phyloP scores from a whole-genome alignment of 2,113 vertebrate genomes.

The Gobio gobio region DNA sequence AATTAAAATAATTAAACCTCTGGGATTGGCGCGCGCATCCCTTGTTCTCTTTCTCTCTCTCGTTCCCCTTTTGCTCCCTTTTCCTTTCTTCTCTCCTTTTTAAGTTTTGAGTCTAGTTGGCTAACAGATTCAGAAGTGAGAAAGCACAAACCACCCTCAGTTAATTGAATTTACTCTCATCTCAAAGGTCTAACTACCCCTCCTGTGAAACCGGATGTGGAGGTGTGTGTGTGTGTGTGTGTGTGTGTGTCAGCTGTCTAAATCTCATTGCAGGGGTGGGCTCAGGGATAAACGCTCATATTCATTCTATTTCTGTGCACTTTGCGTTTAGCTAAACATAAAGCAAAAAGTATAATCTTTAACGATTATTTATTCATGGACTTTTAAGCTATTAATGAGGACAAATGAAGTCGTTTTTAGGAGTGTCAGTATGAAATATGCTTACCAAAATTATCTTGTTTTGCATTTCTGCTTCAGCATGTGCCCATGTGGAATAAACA shows the following conservation, averaged over 20 bases:
- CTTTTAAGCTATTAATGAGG: conserved; percentile 86
- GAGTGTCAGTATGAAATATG: conserved; percentile 79
- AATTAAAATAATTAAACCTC: conserved; percentile 95
- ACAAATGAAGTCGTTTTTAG: conserved; percentile 81
- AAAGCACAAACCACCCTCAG: conserved; percentile 69
- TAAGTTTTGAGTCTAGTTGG: conserved; percentile 75
- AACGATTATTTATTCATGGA: conserved; percentile 83
- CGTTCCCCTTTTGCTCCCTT: conserved; percentile 61
- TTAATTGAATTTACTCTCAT: conserved; percentile 77
- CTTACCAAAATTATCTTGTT: conserved; percentile 79
- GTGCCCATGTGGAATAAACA: conserved; percentile 74
- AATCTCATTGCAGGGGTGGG: conserved; percentile 62
- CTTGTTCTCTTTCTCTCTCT: conserved; percentile 51
- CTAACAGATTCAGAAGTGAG: conserved; percentile 73
- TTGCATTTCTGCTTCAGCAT: conserved; percentile 69
- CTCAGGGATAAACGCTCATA: conserved; percentile 71
- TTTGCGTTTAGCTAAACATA: conserved; percentile 70
- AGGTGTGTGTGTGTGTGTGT: conserved; percentile 64
- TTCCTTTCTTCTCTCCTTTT: conserved; percentile 79
- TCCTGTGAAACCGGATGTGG: conserved; percentile 51
- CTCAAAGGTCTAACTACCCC: conserved; percentile 72
- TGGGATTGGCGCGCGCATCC: conserved; percentile 73
- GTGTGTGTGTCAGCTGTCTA: conserved; percentile 70
- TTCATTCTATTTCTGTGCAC: conserved; percentile 67
- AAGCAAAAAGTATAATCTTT: conserved; percentile 69